phyloP scores from a whole-genome alignment of 2,113 vertebrate genomes.

The Crotalus horridus region DNA sequence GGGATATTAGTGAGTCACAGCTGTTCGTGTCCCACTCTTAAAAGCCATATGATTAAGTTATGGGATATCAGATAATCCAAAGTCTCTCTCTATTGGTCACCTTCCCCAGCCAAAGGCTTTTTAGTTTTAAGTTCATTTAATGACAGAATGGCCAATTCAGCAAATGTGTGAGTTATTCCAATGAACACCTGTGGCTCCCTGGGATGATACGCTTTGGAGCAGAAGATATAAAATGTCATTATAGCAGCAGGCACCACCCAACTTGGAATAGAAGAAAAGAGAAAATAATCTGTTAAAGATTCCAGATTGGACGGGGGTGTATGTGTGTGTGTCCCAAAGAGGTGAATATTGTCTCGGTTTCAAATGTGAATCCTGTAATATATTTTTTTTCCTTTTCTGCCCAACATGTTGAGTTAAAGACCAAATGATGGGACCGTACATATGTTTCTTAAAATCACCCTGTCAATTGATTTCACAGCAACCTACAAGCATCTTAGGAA shows the following conservation, averaged over 20 bases:
- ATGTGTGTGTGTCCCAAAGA: conserved; percentile 14
- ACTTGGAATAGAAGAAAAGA: conserved; percentile 20
- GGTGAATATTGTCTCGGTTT: conserved; percentile 32
- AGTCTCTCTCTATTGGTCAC: conserved; percentile 80
- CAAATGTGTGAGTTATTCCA: conserved; percentile 97
- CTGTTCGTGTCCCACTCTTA: conserved; percentile 96
- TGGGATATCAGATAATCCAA: conserved; percentile 95
- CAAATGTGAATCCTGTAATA: neutral
- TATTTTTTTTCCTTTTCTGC: neutral
- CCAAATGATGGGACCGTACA: neutral
- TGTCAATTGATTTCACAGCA: conserved; percentile 46
- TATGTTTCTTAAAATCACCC: conserved; percentile 30
- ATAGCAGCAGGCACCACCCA: conserved; percentile 50
- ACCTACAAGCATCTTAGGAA: conserved; percentile 18
- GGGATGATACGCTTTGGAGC: conserved; percentile 49
- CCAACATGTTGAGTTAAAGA: neutral
- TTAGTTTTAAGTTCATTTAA: conserved; percentile 98
- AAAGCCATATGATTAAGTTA: conserved; percentile 99
- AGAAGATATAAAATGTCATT: conserved; percentile 64
- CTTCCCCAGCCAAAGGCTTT: conserved; percentile 82
- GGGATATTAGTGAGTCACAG: conserved; percentile 97
- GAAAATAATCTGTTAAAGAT: conserved; percentile 40
- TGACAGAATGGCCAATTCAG: conserved; percentile 91
- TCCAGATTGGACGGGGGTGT: conserved; percentile 11
- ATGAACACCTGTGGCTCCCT: conserved; percentile 95